Percentiles rank a stretch among this genome's conserved stretches.
phyloP scores from a whole-genome alignment of 1,140 invertebrate genomes.

The Schlechtendalia chinensis region DNA sequence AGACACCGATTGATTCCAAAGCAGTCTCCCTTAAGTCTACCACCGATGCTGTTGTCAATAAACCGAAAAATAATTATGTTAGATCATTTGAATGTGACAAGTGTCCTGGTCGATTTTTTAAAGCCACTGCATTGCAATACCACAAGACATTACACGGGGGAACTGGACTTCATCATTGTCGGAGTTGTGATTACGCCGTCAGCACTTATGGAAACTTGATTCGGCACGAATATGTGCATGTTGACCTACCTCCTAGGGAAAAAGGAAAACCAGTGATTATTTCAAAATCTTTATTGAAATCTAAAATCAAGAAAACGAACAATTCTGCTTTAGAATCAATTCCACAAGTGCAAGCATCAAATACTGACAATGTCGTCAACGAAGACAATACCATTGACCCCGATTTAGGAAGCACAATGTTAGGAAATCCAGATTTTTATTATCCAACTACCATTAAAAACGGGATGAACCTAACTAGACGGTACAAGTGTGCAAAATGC shows the following conservation, averaged over 20 bases:
- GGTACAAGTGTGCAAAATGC: constrained; percentile 81
- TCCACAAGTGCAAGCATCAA: background rate
- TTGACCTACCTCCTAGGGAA: constrained; percentile 51
- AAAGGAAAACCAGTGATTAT: constrained; percentile 1
- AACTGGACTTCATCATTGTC: constrained; percentile 70
- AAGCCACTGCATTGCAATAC: constrained; percentile 69
- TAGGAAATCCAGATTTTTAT: constrained; percentile 73
- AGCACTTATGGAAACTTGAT: constrained; percentile 74
- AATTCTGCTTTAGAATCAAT: background rate
- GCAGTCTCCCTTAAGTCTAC: too few relatives aligned
- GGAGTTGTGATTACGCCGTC: constrained; percentile 79
- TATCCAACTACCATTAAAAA: constrained; percentile 75
- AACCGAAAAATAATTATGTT: constrained; percentile 33
- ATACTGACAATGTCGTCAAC: constrained; percentile 49
- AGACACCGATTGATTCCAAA: too few relatives aligned
- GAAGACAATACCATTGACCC: constrained; percentile 58
- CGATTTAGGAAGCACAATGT: constrained; percentile 67
- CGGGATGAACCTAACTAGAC: constrained; percentile 71
- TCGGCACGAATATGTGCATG: constrained; percentile 69
- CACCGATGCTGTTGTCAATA: background rate
- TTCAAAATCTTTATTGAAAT: background rate
- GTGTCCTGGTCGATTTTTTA: constrained; percentile 70
- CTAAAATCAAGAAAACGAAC: background rate
- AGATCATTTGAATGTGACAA: constrained; percentile 62
- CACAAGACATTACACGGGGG: constrained; percentile 71